These are phyloP conservation scores for Notodonta dromedarius DNA, from an alignment of 2,888 invertebrate species.

Conservation along the genomic window DNA sequence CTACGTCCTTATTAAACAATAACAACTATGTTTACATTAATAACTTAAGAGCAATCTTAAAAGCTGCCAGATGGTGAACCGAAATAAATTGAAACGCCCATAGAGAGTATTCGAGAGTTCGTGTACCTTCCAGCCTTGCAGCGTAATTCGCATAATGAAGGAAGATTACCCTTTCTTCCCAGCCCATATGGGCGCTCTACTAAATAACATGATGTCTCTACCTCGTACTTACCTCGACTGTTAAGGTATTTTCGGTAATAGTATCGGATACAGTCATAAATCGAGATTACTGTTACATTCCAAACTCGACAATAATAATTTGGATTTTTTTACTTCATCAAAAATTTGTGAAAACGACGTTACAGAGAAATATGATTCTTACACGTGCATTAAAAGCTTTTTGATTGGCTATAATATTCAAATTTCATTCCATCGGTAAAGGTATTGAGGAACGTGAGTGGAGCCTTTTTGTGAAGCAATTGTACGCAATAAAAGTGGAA, in stretches of 20 bases:
- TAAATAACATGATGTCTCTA: neutral
- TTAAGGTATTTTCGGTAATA: too few relatives aligned
- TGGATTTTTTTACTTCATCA: too few relatives aligned
- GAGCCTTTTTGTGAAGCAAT: neutral
- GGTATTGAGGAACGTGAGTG: neutral
- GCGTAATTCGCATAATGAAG: conserved; percentile 54
- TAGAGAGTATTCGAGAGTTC: conserved; percentile 33
- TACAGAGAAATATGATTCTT: too few relatives aligned
- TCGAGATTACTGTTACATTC: too few relatives aligned
- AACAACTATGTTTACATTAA: neutral
- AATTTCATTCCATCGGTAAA: neutral
- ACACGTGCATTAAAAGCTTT: neutral
- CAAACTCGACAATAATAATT: too few relatives aligned
- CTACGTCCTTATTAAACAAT: neutral
- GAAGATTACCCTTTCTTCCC: conserved; percentile 57
- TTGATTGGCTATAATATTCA: neutral
- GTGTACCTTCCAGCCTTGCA: conserved; percentile 25
- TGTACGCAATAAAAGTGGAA: neutral
- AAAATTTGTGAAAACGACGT: too few relatives aligned
- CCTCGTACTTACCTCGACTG: too few relatives aligned
- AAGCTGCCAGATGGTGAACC: conserved; percentile 35
- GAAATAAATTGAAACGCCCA: conserved; percentile 45
- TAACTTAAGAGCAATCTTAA: conserved; percentile 29
- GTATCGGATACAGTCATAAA: too few relatives aligned
- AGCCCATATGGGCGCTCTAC: conserved; percentile 12